These are phyloP conservation scores for Benthosema pterotum DNA, from an alignment of 2,797 vertebrate species.

Conservation along the genomic window DNA sequence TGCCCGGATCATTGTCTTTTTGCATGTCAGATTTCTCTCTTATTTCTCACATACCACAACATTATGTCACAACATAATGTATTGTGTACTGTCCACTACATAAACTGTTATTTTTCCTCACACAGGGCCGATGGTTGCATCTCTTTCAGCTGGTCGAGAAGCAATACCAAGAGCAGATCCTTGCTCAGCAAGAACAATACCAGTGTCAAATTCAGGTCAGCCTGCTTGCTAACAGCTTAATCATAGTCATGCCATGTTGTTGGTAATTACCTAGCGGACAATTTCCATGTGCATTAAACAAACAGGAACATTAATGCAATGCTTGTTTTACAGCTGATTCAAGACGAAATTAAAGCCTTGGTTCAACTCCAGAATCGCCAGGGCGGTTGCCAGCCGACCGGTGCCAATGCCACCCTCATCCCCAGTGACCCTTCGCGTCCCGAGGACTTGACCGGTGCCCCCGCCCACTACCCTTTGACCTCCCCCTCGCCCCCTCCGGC, in stretches of 20 bases:
- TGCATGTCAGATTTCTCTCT: too few relatives aligned
- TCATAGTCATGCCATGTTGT: neutral
- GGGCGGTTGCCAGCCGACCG: conserved; percentile 49
- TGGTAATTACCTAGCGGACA: neutral
- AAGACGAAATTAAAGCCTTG: conserved; percentile 93
- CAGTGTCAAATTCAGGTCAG: conserved; percentile 93
- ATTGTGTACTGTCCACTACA: neutral
- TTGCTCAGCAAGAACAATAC: conserved; percentile 93
- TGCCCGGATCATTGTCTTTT: too few relatives aligned
- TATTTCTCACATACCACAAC: too few relatives aligned
- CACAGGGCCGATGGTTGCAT: conserved; percentile 90
- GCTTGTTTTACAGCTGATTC: conserved; percentile 83
- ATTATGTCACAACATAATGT: neutral
- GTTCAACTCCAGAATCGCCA: conserved; percentile 85
- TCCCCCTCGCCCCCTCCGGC: conserved; percentile 59
- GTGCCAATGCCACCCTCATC: conserved; percentile 43
- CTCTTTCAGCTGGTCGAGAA: conserved; percentile 92
- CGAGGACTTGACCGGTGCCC: conserved; percentile 61
- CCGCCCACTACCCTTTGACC: conserved; percentile 57
- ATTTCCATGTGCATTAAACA: neutral
- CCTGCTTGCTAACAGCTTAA: neutral
- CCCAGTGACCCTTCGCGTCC: conserved; percentile 35
- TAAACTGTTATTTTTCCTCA: conserved; percentile 40
- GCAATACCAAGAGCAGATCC: conserved; percentile 93
- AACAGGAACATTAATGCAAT: neutral